phyloP scores from a whole-genome alignment of 1,140 invertebrate species.

The Drosophila miranda region DNA sequence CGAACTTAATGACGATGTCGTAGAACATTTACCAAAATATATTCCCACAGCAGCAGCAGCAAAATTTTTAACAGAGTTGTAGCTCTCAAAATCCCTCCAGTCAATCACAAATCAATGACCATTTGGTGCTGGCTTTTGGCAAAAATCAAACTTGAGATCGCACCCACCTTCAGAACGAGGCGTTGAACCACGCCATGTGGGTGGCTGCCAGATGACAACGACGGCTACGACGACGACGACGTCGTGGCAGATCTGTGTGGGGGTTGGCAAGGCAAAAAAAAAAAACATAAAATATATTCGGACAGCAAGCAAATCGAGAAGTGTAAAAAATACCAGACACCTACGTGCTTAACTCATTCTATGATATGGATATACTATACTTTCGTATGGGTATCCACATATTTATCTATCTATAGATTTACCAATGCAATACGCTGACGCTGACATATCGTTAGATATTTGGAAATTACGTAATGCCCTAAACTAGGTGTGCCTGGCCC shows the following conservation, averaged over 20 bases:
- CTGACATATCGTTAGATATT: constrained; percentile 19
- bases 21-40: constrained; percentile 43
- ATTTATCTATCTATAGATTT: constrained; percentile 13
- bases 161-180: constrained; percentile 76
- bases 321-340: constrained; percentile 61
- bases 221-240: constrained; percentile 14
- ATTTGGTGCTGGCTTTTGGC: constrained; percentile 62
- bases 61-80: constrained; percentile 25
- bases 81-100: constrained; percentile 26
- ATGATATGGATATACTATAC: constrained; percentile 45
- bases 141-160: constrained; percentile 74
- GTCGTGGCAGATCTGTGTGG: constrained; percentile 43
- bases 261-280: constrained; percentile 42
- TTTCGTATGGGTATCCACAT: neutral
- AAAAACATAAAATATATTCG: constrained; percentile 34
- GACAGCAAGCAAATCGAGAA: constrained; percentile 59
- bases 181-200: constrained; percentile 65
- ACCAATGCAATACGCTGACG: constrained; percentile 13
- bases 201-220: constrained; percentile 38
- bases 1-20: constrained; percentile 54
- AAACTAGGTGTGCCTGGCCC: constrained; percentile 48
- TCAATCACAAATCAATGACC: constrained; percentile 70
- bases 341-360: constrained; percentile 46
- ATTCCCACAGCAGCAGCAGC: constrained; percentile 36
- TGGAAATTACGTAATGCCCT: constrained; percentile 54